Evolutionary conservation across 2,113 vertebrate species (phyloP).

Genomic region (Hippolais icterina): DNA sequence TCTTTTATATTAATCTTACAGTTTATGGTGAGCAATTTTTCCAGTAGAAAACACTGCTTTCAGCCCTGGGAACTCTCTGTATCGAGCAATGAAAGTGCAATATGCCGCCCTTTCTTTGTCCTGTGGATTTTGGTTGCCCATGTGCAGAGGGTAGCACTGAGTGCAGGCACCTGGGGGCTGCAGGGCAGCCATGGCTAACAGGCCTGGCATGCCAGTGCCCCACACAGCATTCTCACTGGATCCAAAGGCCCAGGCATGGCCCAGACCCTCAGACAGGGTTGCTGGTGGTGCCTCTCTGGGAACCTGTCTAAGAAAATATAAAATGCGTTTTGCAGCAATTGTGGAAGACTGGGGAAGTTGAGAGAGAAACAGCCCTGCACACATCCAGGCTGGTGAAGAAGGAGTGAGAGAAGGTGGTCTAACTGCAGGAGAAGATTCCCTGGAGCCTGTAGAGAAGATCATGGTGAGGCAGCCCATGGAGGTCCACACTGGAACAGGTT

Average conservation of each 20-base stretch:
- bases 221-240: rapidly evolving
- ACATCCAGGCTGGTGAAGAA: rapidly evolving
- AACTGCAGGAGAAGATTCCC: neutral
- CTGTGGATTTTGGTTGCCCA: rapidly evolving
- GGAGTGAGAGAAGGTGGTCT: too few relatives aligned
- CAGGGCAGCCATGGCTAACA: neutral
- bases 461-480: rapidly evolving
- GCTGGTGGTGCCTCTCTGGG: rapidly evolving
- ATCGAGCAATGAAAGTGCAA: rapidly evolving
- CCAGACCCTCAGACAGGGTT: rapidly evolving
- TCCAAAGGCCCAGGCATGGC: rapidly evolving
- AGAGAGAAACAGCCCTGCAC: neutral
- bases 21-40: too few relatives aligned
- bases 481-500: neutral
- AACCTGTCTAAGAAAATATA: rapidly evolving
- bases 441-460: rapidly evolving
- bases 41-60: neutral
- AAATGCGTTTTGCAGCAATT: rapidly evolving
- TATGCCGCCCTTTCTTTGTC: rapidly evolving
- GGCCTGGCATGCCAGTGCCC: neutral
- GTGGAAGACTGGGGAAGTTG: too few relatives aligned
- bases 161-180: rapidly evolving
- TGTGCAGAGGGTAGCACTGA: rapidly evolving
- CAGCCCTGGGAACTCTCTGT: neutral
- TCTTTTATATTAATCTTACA: neutral